Percentiles rank a stretch among this genome's conserved stretches.
Evolutionary conservation across 2,888 invertebrate species (phyloP).

Genomic region (Drosophila planitibia): DNA sequence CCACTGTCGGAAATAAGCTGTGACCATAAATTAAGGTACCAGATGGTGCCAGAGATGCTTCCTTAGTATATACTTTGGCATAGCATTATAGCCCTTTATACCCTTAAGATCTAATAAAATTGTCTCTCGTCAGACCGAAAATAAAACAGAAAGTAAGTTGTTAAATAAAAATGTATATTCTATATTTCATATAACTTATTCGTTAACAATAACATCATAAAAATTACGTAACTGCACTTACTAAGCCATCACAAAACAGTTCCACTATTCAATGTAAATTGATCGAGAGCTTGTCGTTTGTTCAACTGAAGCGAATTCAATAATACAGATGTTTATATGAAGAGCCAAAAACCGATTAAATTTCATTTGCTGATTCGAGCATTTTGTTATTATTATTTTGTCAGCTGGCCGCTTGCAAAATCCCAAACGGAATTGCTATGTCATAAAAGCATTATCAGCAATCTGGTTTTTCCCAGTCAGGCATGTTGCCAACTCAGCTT

Average conservation of each 20-base stretch:
- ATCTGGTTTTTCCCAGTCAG: too few relatives aligned
- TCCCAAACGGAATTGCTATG: neutral
- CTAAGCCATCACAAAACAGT: neutral
- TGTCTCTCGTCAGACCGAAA: neutral
- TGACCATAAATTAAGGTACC: too few relatives aligned
- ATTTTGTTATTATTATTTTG: neutral
- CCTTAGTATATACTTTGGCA: neutral
- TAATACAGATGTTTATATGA: neutral
- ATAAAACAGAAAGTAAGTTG: neutral
- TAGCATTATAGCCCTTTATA: neutral
- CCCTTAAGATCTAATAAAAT: neutral
- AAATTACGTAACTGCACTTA: neutral
- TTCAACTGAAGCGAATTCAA: neutral
- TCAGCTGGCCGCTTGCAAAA: neutral
- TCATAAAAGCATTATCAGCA: slow-evolving; percentile 3
- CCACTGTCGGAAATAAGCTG: too few relatives aligned
- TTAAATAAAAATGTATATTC: neutral
- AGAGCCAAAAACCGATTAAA: neutral
- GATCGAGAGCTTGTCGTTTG: neutral
- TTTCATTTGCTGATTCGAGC: neutral
- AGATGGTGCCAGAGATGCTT: neutral
- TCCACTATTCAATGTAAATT: neutral
- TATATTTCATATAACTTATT: neutral
- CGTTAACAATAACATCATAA: neutral
- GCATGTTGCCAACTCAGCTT: neutral